Conservation (phyloP, 2,797 vertebrate genomes). For the Brachyalestes nurse region DNA sequence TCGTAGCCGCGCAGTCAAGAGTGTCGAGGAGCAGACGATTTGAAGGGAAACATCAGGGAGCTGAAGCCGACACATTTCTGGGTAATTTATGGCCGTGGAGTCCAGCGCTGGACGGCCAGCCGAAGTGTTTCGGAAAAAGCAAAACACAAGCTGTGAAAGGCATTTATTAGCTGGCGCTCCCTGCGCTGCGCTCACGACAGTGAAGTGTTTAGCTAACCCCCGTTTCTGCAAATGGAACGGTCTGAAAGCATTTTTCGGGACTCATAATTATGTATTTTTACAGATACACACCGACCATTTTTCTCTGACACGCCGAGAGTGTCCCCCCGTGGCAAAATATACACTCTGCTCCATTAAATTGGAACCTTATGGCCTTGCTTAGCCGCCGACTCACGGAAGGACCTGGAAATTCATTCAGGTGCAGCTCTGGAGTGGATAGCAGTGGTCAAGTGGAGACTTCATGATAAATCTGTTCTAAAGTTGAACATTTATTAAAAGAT, state of each 20-base stretch:
- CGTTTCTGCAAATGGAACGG: constrained; percentile 27
- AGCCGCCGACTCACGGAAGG: constrained; percentile 29
- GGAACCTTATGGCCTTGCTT: constrained; percentile 55
- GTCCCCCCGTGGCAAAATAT: constrained; percentile 58
- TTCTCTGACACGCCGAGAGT: constrained; percentile 59
- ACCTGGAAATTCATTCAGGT: constrained; percentile 54
- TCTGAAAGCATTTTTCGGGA: constrained; percentile 51
- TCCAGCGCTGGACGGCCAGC: constrained; percentile 38
- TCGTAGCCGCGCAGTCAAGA: constrained; percentile 37
- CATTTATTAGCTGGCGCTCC: constrained; percentile 53
- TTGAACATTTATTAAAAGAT: not conserved
- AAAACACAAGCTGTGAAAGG: constrained; percentile 55
- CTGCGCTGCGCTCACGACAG: constrained; percentile 44
- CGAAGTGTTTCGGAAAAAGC: constrained; percentile 44
- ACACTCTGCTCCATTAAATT: constrained; percentile 57
- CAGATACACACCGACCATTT: constrained; percentile 58
- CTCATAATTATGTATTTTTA: constrained; percentile 60
- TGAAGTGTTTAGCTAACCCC: constrained; percentile 59
- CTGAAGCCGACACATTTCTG: constrained; percentile 38
- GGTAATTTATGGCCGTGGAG: constrained; percentile 55
- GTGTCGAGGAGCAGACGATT: constrained; percentile 30
- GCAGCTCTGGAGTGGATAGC: constrained; percentile 30
- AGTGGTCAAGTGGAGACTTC: constrained; percentile 24
- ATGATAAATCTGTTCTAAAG: constrained; percentile 3
- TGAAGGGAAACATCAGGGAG: constrained; percentile 58